phyloP scores from a whole-genome alignment of 2,797 vertebrate species.

The Macrochelys suwanniensis region DNA sequence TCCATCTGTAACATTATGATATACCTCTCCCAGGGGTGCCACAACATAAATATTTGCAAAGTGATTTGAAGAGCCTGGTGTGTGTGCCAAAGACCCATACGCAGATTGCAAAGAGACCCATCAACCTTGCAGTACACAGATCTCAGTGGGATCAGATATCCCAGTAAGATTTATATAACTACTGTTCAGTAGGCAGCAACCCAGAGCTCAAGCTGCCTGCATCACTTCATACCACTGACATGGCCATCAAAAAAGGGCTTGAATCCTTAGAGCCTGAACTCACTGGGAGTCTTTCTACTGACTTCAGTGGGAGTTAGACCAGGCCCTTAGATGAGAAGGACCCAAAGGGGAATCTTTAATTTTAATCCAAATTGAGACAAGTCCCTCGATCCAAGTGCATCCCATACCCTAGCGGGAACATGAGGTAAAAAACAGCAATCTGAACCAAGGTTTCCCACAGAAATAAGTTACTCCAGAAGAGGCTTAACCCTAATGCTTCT shows the following conservation, averaged over 20 bases:
- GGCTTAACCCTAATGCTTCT: neutral
- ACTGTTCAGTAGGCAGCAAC: neutral
- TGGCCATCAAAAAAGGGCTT: fast-evolving
- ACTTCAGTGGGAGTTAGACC: neutral
- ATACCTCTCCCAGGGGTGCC: fast-evolving
- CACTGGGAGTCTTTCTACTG: neutral
- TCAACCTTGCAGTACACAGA: neutral
- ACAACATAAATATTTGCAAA: neutral
- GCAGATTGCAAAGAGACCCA: neutral
- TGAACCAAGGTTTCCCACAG: neutral
- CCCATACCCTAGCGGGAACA: neutral
- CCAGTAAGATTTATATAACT: neutral
- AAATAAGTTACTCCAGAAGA: neutral
- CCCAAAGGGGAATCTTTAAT: neutral
- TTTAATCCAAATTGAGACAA: neutral
- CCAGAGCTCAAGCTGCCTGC: neutral
- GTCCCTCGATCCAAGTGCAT: neutral
- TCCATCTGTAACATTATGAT: neutral
- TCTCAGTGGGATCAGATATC: neutral
- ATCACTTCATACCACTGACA: neutral
- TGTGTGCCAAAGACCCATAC: fast-evolving
- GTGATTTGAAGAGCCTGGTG: fast-evolving
- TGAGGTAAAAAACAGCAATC: neutral
- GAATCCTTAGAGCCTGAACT: fast-evolving
- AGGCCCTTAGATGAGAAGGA: fast-evolving